These are phyloP conservation scores for Patella depressa DNA, from an alignment of 2,888 invertebrate genomes.

Conservation along the genomic window DNA sequence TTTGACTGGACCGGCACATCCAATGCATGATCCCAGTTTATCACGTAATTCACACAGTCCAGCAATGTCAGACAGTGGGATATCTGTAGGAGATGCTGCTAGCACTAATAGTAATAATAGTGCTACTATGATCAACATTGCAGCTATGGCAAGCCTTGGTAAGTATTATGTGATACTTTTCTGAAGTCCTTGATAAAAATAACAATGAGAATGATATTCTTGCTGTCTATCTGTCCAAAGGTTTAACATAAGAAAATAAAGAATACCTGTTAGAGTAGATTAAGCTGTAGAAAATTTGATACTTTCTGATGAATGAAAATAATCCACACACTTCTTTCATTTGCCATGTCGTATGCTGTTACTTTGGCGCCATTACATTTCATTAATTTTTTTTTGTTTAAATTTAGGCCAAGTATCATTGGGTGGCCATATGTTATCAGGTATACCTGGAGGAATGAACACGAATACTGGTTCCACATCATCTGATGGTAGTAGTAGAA, in stretches of 20 bases:
- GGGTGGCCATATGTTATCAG: slow-evolving; percentile 35
- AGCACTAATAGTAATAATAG: slow-evolving; percentile 63
- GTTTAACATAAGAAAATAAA: too few relatives aligned
- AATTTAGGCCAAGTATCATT: slow-evolving; percentile 40
- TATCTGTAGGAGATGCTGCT: slow-evolving; percentile 68
- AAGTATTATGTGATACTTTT: slow-evolving; percentile 44
- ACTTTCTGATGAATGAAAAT: too few relatives aligned
- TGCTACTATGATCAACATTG: slow-evolving; percentile 84
- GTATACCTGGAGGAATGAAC: slow-evolving; percentile 15
- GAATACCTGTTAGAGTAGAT: too few relatives aligned
- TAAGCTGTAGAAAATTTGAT: too few relatives aligned
- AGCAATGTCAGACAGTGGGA: slow-evolving; percentile 71
- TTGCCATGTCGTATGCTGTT: background rate
- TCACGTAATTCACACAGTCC: slow-evolving; percentile 69
- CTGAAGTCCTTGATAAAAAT: too few relatives aligned
- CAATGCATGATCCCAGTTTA: slow-evolving; percentile 44
- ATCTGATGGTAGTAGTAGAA: slow-evolving; percentile 36
- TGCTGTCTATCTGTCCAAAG: too few relatives aligned
- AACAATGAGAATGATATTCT: too few relatives aligned
- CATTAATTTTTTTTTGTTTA: slow-evolving; percentile 19
- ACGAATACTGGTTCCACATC: background rate
- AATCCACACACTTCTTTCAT: background rate
- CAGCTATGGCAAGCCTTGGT: slow-evolving; percentile 90
- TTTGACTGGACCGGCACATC: slow-evolving; percentile 17
- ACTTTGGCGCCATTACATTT: too few relatives aligned